Evolutionary conservation across 1,140 invertebrate species (phyloP).

Genomic region (Cyrtorhinus lividipennis): DNA sequence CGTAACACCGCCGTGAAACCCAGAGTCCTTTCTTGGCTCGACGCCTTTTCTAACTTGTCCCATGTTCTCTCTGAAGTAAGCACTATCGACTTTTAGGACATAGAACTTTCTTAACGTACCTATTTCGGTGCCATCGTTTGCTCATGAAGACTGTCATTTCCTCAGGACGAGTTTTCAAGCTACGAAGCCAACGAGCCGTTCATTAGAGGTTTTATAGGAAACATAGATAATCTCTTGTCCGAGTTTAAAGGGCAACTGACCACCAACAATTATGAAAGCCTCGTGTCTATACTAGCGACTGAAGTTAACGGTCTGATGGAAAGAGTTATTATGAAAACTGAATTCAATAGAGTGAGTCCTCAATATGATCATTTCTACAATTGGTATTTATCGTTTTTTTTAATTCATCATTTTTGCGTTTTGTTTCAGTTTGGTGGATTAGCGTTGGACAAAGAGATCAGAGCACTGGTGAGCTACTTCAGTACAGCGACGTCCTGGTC

Average conservation of each 20-base stretch:
- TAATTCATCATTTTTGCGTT: background rate
- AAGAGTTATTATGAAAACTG: slow-evolving; percentile 70
- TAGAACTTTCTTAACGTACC: slow-evolving; percentile 6
- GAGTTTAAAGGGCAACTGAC: slow-evolving; percentile 67
- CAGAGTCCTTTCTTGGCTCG: slow-evolving; percentile 70
- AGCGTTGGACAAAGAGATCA: slow-evolving; percentile 84
- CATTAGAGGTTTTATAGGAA: slow-evolving; percentile 67
- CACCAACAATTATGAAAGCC: slow-evolving; percentile 60
- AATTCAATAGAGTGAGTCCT: slow-evolving; percentile 65
- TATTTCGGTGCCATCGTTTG: no score
- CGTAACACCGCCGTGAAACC: slow-evolving; percentile 69
- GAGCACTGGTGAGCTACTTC: slow-evolving; percentile 72
- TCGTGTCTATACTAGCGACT: slow-evolving; percentile 60
- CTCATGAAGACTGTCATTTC: background rate
- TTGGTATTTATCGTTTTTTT: background rate
- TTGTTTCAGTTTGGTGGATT: slow-evolving; percentile 61
- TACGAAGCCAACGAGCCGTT: slow-evolving; percentile 89
- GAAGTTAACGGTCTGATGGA: slow-evolving; percentile 77
- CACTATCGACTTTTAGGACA: background rate
- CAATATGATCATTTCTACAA: background rate
- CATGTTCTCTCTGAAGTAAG: slow-evolving; percentile 68
- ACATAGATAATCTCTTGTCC: slow-evolving; percentile 64
- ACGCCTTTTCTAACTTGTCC: slow-evolving; percentile 59
- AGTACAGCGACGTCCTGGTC: slow-evolving; percentile 78
- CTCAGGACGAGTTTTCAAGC: slow-evolving; percentile 63